Evolutionary conservation across 1,140 invertebrate species (phyloP).

Genomic region (Zophobas atratus): DNA sequence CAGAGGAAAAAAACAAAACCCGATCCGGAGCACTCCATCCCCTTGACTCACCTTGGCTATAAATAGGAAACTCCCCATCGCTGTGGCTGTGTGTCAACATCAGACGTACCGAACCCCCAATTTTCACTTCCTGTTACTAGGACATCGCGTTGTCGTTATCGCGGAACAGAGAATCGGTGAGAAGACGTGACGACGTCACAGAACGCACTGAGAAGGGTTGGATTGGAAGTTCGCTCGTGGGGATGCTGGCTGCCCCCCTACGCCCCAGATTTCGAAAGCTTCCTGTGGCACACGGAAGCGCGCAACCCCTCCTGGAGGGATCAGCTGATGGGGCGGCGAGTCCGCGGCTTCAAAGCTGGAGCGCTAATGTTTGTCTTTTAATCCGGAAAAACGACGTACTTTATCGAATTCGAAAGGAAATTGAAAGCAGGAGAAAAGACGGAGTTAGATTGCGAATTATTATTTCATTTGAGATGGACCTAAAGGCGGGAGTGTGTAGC

Average conservation of each 20-base stretch:
- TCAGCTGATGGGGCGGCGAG: slow-evolving; percentile 9
- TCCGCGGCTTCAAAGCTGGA: background rate
- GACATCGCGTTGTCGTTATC: slow-evolving; percentile 7
- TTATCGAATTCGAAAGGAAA: background rate
- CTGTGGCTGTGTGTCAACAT: slow-evolving; percentile 87
- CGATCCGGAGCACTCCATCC: background rate
- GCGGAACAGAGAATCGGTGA: background rate
- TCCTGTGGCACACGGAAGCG: slow-evolving; percentile 16
- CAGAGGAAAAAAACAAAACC: slow-evolving; percentile 17
- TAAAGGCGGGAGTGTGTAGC: too few species aligned
- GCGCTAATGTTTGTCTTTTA: slow-evolving; percentile 14
- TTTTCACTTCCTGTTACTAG: background rate
- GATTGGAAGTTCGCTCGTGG: background rate
- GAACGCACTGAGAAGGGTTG: slow-evolving; percentile 44
- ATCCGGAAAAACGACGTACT: slow-evolving; percentile 8
- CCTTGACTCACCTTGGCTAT: slow-evolving; percentile 68
- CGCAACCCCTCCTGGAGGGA: background rate
- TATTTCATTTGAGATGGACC: background rate
- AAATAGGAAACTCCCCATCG: slow-evolving; percentile 86
- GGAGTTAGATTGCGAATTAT: slow-evolving; percentile 2
- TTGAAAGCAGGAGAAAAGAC: background rate
- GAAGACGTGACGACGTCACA: slow-evolving; percentile 43
- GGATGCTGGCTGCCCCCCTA: background rate
- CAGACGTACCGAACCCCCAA: slow-evolving; percentile 44
- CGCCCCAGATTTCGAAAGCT: slow-evolving; percentile 23